Percentiles rank a stretch among this genome's conserved stretches.
Evolutionary conservation across 2,113 vertebrate species (phyloP).

Genomic region (Esox niger): DNA sequence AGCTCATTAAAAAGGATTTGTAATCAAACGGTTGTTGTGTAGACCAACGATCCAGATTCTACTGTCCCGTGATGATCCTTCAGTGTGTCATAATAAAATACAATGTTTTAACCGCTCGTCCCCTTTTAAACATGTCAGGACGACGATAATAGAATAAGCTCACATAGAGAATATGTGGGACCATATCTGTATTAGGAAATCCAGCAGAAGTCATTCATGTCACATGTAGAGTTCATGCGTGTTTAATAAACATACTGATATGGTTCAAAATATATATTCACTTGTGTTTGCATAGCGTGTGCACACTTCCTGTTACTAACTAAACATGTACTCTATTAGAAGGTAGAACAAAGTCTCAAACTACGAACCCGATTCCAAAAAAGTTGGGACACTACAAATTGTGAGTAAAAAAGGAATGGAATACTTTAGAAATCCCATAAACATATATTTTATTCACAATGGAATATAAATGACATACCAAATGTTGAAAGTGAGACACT

Average conservation of each 20-base stretch:
- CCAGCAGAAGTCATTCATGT: constrained; percentile 40
- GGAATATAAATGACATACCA: no score
- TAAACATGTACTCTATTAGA: not conserved
- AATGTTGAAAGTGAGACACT: no score
- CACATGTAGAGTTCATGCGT: constrained; percentile 54
- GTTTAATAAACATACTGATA: constrained; percentile 58
- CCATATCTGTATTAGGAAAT: constrained; percentile 43
- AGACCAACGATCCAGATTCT: no score
- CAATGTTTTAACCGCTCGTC: not conserved
- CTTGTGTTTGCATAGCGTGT: not conserved
- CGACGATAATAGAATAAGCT: constrained; percentile 21
- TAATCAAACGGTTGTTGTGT: not conserved
- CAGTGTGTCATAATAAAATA: not conserved
- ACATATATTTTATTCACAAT: no score
- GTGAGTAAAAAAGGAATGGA: no score
- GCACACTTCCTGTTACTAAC: not conserved
- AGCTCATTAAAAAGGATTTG: constrained; percentile 21
- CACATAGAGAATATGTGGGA: constrained; percentile 8
- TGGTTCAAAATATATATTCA: not conserved
- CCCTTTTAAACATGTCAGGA: constrained; percentile 22
- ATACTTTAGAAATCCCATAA: no score
- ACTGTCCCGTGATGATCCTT: not conserved
- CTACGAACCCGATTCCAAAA: no score
- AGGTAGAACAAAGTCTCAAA: no score
- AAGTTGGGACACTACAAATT: no score